Evolutionary conservation across 1,140 invertebrate genomes (phyloP).

Genomic region (Hydropsyche tenuis): DNA sequence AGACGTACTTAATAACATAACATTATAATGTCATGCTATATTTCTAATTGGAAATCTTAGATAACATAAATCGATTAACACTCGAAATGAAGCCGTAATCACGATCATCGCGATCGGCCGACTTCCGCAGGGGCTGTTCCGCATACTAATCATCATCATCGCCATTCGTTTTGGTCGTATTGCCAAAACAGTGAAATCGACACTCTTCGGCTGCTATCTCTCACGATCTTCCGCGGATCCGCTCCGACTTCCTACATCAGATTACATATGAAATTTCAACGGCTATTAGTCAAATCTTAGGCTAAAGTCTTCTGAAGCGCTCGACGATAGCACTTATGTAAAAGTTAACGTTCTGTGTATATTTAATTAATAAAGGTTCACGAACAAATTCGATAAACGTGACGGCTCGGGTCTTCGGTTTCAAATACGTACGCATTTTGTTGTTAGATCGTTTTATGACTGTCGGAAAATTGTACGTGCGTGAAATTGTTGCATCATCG

Average conservation of each 20-base stretch:
- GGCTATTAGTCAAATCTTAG: not conserved
- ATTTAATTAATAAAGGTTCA: not conserved
- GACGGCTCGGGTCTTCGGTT: not conserved
- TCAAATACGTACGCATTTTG: not conserved
- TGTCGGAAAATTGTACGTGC: not conserved
- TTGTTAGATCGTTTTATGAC: not conserved
- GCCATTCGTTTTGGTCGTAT: not conserved
- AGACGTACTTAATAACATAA: too few relatives aligned
- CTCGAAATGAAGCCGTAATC: not conserved
- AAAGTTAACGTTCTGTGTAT: not conserved
- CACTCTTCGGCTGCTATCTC: slow-evolving; percentile 3
- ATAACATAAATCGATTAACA: slow-evolving; percentile 20
- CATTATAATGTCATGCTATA: not conserved
- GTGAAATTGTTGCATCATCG: slow-evolving; percentile 21
- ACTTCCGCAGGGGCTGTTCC: slow-evolving; percentile 25
- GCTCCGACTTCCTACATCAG: not conserved
- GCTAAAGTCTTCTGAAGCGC: too few relatives aligned
- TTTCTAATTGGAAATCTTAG: too few relatives aligned
- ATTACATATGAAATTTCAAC: not conserved
- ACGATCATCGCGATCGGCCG: slow-evolving; percentile 3
- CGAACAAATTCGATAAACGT: not conserved
- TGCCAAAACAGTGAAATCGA: slow-evolving; percentile 31
- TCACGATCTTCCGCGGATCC: slow-evolving; percentile 13
- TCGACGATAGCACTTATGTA: too few relatives aligned
- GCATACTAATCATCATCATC: slow-evolving; percentile 28